phyloP scores from a whole-genome alignment of 2,797 vertebrate genomes.

The Premnoplex brunnescens region DNA sequence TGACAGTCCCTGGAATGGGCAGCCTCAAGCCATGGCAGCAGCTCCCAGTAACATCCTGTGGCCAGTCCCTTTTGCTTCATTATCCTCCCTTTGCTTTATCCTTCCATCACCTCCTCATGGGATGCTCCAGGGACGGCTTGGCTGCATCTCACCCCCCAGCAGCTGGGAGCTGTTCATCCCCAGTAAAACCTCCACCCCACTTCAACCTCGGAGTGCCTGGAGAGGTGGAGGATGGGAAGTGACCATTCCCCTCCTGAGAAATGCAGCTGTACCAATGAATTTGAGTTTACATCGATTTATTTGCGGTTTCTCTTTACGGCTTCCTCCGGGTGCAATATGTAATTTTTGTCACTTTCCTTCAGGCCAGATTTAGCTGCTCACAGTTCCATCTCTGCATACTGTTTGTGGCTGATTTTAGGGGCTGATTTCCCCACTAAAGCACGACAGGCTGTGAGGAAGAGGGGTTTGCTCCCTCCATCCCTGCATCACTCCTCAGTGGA shows the following conservation, averaged over 20 bases:
- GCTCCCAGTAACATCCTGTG: not conserved
- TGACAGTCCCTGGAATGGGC: not conserved
- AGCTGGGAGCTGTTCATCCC: not conserved
- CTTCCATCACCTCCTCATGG: not conserved
- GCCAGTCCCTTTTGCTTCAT: not conserved
- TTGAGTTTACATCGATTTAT: not conserved
- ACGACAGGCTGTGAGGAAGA: not conserved
- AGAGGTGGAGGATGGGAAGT: not conserved
- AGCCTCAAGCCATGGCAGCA: not conserved
- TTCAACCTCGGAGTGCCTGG: not conserved
- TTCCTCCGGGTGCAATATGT: not conserved
- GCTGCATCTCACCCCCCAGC: not conserved
- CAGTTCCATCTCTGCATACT: fast-evolving
- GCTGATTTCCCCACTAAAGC: not conserved
- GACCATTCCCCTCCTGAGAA: fast-evolving
- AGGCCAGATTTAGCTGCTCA: not conserved
- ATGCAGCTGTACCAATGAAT: not conserved
- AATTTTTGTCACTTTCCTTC: not conserved
- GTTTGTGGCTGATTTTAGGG: not conserved
- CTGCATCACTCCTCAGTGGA: fast-evolving
- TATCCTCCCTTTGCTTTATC: not conserved
- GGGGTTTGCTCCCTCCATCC: not conserved
- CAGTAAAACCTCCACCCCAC: not conserved
- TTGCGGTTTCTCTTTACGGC: fast-evolving
- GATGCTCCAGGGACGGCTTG: not conserved